Conservation (phyloP, 37 sponge, comb jelly and placozoan species). For the Crambe crambe region DNA sequence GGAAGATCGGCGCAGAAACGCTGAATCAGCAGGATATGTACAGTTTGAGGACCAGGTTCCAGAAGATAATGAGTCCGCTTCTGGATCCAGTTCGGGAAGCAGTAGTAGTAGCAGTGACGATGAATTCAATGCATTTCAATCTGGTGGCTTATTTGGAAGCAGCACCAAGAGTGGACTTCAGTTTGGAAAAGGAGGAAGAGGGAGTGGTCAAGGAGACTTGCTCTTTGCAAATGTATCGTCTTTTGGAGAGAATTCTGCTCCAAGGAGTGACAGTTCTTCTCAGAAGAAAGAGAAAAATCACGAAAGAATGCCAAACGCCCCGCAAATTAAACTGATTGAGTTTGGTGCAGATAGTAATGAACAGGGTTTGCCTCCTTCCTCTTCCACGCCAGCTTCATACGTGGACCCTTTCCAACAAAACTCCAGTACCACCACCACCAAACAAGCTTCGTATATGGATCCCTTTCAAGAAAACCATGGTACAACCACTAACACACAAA, state of each 20-base stretch:
- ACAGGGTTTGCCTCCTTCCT: background rate
- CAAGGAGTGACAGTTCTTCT: background rate
- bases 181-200: background rate
- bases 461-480: background rate
- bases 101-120: background rate
- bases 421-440: background rate
- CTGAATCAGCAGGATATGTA: conserved; percentile 20
- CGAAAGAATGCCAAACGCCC: background rate
- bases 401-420: background rate
- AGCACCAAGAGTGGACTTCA: background rate
- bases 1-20: background rate
- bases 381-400: background rate
- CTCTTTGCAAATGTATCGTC: background rate
- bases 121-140: background rate
- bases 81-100: conserved; percentile 6
- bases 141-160: background rate
- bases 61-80: conserved; percentile 5
- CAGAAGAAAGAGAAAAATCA: background rate
- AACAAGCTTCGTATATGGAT: background rate
- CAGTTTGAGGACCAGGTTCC: conserved; percentile 18
- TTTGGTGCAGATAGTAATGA: background rate
- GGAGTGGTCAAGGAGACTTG: background rate
- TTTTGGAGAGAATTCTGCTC: background rate
- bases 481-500: background rate
- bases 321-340: background rate